Conservation (phyloP, 2,888 invertebrate genomes). For the Ceraclea dissimilis region DNA sequence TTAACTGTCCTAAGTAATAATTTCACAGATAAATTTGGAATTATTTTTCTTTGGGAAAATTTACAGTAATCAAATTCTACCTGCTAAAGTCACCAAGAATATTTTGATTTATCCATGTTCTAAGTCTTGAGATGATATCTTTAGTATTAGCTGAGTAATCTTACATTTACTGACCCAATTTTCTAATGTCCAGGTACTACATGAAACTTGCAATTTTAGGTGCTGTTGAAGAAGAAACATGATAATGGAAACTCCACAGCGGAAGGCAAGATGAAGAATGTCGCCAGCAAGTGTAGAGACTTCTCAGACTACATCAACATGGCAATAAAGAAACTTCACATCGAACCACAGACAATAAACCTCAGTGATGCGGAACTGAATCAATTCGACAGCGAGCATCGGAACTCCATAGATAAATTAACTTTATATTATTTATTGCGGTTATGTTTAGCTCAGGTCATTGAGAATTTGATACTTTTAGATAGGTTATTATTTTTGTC, state of each 20-base stretch:
- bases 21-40: background rate
- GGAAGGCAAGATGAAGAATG: constrained; percentile 53
- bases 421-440: constrained; percentile 72
- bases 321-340: constrained; percentile 55
- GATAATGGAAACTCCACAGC: constrained; percentile 31
- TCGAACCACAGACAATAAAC: constrained; percentile 43
- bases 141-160: too few relatives aligned
- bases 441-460: constrained; percentile 66
- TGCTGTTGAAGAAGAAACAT: constrained; percentile 35
- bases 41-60: too few relatives aligned
- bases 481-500: constrained; percentile 73
- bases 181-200: too few relatives aligned
- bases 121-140: too few relatives aligned
- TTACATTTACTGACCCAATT: constrained; percentile 5
- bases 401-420: constrained; percentile 50
- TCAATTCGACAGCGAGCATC: constrained; percentile 35
- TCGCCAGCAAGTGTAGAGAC: constrained; percentile 51
- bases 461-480: constrained; percentile 75
- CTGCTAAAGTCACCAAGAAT: too few relatives aligned
- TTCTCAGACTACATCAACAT: constrained; percentile 64
- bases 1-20: background rate
- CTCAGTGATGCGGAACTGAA: constrained; percentile 38
- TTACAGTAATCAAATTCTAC: background rate
- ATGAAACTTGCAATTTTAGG: constrained; percentile 35
- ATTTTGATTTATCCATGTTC: too few relatives aligned